These are phyloP conservation scores for Mus minutoides DNA, from an alignment of 2,797 vertebrate species.

Conservation along the genomic window DNA sequence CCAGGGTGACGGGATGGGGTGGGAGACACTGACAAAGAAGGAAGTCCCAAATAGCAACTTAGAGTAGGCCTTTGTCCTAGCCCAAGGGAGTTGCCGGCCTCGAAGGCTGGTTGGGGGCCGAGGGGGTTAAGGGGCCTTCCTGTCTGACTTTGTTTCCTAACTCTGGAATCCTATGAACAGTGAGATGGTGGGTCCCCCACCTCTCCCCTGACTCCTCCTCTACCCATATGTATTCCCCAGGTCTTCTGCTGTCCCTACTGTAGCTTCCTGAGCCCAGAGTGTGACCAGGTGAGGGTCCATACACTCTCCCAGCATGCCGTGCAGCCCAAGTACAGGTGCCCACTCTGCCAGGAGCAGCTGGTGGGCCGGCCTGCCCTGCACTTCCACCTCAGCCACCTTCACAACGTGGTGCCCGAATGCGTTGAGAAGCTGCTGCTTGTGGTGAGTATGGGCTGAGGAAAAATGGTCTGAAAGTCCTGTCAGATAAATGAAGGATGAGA, in stretches of 20 bases:
- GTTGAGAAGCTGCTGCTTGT: constrained; percentile 86
- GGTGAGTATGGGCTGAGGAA: constrained; percentile 75
- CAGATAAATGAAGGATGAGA: background rate
- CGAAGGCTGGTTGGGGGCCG: background rate
- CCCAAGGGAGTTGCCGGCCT: background rate
- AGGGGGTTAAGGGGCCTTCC: background rate
- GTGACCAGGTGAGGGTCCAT: constrained; percentile 85
- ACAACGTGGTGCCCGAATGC: constrained; percentile 86
- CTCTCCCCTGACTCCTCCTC: background rate
- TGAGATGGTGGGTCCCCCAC: no score
- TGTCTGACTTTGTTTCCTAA: background rate
- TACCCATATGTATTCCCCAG: constrained; percentile 77
- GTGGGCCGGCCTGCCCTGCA: constrained; percentile 82
- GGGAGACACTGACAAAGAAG: background rate
- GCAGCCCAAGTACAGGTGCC: constrained; percentile 92
- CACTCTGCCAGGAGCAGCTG: constrained; percentile 94
- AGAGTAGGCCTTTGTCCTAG: background rate
- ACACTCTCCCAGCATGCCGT: constrained; percentile 82
- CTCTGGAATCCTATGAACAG: background rate
- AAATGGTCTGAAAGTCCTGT: no score
- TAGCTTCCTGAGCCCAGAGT: constrained; percentile 89
- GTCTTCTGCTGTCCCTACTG: constrained; percentile 92
- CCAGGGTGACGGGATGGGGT: background rate
- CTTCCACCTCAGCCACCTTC: constrained; percentile 85
- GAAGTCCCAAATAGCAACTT: background rate